A percentile compares a stretch with the other conserved stretches of the same genome.
These are phyloP conservation scores for Sebastes goodei DNA, from an alignment of 2,797 vertebrate genomes.

Conservation along the genomic window DNA sequence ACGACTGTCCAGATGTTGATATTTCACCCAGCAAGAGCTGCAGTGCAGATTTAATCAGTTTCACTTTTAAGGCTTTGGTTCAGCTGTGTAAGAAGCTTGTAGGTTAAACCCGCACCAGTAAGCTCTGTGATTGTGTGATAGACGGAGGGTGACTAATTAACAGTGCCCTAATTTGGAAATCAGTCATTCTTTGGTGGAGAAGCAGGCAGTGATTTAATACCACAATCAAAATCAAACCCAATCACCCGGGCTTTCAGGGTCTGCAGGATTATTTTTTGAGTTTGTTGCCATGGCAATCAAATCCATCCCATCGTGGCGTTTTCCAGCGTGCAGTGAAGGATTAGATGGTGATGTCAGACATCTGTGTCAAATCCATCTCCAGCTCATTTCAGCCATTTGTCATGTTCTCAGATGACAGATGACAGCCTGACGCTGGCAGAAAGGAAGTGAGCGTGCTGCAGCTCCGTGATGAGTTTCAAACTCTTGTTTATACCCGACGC, in stretches of 20 bases:
- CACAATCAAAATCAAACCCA: conserved; percentile 72
- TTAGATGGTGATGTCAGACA: conserved; percentile 78
- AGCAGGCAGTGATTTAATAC: conserved; percentile 58
- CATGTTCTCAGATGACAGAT: conserved; percentile 69
- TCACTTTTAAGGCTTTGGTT: conserved; percentile 47
- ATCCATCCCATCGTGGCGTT: conserved; percentile 45
- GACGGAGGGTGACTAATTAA: conserved; percentile 68
- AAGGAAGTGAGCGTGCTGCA: conserved; percentile 38
- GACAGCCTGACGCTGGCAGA: conserved; percentile 53
- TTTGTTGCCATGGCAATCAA: conserved; percentile 74
- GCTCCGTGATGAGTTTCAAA: conserved; percentile 61
- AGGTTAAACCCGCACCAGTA: conserved; percentile 48
- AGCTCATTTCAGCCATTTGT: conserved; percentile 71
- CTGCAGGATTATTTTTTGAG: conserved; percentile 70
- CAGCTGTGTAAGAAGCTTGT: conserved; percentile 62
- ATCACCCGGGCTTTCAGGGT: conserved; percentile 64
- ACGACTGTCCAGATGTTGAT: conserved; percentile 54
- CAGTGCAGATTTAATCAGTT: conserved; percentile 58
- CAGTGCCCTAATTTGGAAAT: conserved; percentile 60
- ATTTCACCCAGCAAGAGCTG: conserved; percentile 23
- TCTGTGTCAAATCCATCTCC: conserved; percentile 77
- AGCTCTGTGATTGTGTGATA: conserved; percentile 55
- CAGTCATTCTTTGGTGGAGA: conserved; percentile 53
- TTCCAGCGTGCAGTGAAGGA: conserved; percentile 66
- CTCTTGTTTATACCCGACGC: conserved; percentile 29